Evolutionary conservation across 2,113 vertebrate species (phyloP), one percentile per base, ranked within the genome.

Genomic region (Calonectris borealis): DNA sequence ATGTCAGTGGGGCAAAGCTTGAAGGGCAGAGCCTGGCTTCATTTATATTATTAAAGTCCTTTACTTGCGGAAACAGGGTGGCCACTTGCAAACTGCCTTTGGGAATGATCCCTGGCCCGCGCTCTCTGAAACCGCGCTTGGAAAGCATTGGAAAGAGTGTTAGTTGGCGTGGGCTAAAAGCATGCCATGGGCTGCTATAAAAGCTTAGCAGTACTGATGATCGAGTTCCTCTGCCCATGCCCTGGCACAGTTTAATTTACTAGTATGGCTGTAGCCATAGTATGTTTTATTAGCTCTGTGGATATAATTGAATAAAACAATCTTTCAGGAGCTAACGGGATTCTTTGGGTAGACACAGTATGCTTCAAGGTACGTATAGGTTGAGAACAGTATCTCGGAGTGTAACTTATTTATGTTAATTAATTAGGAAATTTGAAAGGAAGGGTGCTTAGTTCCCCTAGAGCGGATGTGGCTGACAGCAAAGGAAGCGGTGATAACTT

Each of bases 131-230:
- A 72, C 22, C 12, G 0, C 38, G 52, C 26, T 61, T 85, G 46
- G 58, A 65, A 69, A 71, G n/a, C 18, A 14, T 10, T 14, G 27
- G 20, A 40, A 69, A 31, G 22, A 13, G 18, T 14, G 6, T 51
- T 13, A 36, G 9, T 12, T 71, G 71, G 36, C 7, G 2, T 25
- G 83, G 44, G 51, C 27, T 76, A 55, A 76, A 88, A 87, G 6
- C 18, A 5, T 8, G 11, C 48, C 0, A 0, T 40, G 68, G 34
- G 16, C 46, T 87, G 46, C 68, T 66, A 0, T n/a, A 48, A 36
- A 32, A 52, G 26, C 36, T 73, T 60, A 31, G 36, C 51, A 44
- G 8, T 38, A 20, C 31, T 80, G 48, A 22, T 29, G 15, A 11
- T 25, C 2, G 18, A 57, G 8, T 32, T 82, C 16, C 38, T 80